phyloP scores from a whole-genome alignment of 1,140 invertebrate genomes.

The Diprion similis region DNA sequence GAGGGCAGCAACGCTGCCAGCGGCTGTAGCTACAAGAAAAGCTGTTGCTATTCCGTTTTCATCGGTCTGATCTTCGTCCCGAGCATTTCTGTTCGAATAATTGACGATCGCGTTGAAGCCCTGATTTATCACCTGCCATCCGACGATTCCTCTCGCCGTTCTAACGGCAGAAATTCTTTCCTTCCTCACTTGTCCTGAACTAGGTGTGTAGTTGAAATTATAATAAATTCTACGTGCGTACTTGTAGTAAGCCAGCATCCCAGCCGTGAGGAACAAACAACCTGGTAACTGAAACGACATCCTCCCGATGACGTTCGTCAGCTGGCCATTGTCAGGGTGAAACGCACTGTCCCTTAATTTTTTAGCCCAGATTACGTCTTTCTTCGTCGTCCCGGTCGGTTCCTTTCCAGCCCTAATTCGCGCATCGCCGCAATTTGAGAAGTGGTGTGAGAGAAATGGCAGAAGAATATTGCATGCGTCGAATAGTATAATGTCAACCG shows the following conservation, averaged over 20 bases:
- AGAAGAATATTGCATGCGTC: no score
- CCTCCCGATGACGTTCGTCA: conserved; percentile 61
- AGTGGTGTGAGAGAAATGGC: no score
- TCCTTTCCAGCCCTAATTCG: conserved; percentile 55
- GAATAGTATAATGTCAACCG: no score
- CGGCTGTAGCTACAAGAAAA: conserved; percentile 28
- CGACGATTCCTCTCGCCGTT: conserved; percentile 62
- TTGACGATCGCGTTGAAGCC: conserved; percentile 68
- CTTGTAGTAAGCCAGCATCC: conserved; percentile 64
- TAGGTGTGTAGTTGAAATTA: no score
- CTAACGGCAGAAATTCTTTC: conserved; percentile 35
- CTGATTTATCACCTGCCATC: conserved; percentile 70
- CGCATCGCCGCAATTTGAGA: background rate
- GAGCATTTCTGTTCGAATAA: conserved; percentile 66
- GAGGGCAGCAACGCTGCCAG: conserved; percentile 30
- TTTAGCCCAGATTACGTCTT: conserved; percentile 54
- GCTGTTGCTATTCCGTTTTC: conserved; percentile 19
- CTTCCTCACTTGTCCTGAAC: background rate
- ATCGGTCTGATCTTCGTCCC: conserved; percentile 46
- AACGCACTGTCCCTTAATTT: conserved; percentile 60
- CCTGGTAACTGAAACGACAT: conserved; percentile 69
- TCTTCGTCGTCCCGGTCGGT: conserved; percentile 44
- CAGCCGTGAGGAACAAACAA: conserved; percentile 67
- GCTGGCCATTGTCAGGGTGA: conserved; percentile 61
- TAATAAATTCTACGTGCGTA: conserved; percentile 30